Percentiles rank a stretch among this genome's conserved stretches.
These are phyloP conservation scores for Meda fulgida DNA, from an alignment of 2,797 vertebrate species.

Conservation along the genomic window DNA sequence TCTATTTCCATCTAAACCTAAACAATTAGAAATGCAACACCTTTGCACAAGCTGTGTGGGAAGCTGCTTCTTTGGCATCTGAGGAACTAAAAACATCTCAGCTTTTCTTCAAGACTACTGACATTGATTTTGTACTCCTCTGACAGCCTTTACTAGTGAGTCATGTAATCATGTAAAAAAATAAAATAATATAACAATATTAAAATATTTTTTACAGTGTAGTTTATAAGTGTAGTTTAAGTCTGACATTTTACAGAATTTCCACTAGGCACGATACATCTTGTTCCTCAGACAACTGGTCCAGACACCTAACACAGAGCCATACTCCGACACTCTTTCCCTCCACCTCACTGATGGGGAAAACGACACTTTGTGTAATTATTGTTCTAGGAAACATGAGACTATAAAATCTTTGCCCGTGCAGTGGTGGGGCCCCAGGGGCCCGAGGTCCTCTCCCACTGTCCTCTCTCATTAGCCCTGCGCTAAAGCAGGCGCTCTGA, in stretches of 20 bases:
- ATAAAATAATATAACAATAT: neutral
- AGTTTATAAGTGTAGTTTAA: neutral
- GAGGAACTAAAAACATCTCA: constrained; percentile 49
- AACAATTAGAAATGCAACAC: constrained; percentile 56
- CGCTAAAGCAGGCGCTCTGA: constrained; percentile 46
- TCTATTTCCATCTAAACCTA: constrained; percentile 53
- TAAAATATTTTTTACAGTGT: constrained; percentile 3
- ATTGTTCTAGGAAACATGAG: constrained; percentile 46
- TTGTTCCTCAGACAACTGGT: constrained; percentile 28
- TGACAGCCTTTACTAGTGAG: constrained; percentile 18
- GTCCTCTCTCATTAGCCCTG: constrained; percentile 56
- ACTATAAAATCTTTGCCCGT: constrained; percentile 23
- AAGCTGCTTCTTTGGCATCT: constrained; percentile 41
- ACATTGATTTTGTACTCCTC: constrained; percentile 25
- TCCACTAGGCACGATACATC: neutral
- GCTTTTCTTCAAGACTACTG: constrained; percentile 48
- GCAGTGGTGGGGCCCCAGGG: constrained; percentile 35
- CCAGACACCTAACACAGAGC: constrained; percentile 35
- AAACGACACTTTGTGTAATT: constrained; percentile 41
- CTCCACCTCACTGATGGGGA: neutral
- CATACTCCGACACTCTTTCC: constrained; percentile 3
- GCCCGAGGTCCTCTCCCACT: constrained; percentile 23
- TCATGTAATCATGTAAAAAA: neutral
- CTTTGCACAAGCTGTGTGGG: constrained; percentile 40
- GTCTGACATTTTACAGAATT: neutral